phyloP scores from a whole-genome alignment of 2,797 vertebrate genomes.

The Paratrypauchen microcephalus region DNA sequence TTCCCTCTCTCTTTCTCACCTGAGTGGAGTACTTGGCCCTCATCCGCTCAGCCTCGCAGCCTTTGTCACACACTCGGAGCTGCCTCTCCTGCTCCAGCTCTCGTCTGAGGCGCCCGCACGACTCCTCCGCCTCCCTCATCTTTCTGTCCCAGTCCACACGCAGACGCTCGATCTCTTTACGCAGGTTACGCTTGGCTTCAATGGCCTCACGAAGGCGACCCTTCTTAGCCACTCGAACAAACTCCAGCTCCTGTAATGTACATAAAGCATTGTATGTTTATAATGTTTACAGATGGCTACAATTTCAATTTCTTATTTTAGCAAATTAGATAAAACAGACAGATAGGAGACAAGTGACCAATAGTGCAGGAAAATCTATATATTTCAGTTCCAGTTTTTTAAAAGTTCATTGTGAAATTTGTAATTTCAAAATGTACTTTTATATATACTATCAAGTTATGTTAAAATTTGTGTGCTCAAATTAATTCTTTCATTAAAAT shows the following conservation, averaged over 20 bases:
- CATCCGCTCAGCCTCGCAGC: slow-evolving; percentile 88
- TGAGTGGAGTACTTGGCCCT: slow-evolving; percentile 91
- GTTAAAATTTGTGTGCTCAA: no score
- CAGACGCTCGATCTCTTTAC: slow-evolving; percentile 94
- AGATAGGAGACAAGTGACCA: neutral
- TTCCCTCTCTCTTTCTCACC: slow-evolving; percentile 62
- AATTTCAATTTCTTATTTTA: no score
- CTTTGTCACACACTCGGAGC: slow-evolving; percentile 89
- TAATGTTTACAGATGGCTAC: neutral
- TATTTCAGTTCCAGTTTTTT: no score
- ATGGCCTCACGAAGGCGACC: slow-evolving; percentile 94
- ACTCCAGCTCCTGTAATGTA: slow-evolving; percentile 88
- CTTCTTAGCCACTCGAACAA: slow-evolving; percentile 93
- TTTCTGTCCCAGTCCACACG: slow-evolving; percentile 90
- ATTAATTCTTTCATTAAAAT: no score
- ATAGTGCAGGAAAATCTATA: no score
- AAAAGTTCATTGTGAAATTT: no score
- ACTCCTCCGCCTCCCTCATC: slow-evolving; percentile 91
- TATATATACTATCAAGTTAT: no score
- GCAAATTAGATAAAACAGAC: neutral
- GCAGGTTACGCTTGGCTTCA: slow-evolving; percentile 90
- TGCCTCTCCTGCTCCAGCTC: slow-evolving; percentile 90
- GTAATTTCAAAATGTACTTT: no score
- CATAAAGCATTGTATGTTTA: neutral
- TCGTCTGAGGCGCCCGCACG: slow-evolving; percentile 84